These are phyloP conservation scores for Valencia hispanica DNA, from an alignment of 2,797 vertebrate genomes.

Conservation along the genomic window DNA sequence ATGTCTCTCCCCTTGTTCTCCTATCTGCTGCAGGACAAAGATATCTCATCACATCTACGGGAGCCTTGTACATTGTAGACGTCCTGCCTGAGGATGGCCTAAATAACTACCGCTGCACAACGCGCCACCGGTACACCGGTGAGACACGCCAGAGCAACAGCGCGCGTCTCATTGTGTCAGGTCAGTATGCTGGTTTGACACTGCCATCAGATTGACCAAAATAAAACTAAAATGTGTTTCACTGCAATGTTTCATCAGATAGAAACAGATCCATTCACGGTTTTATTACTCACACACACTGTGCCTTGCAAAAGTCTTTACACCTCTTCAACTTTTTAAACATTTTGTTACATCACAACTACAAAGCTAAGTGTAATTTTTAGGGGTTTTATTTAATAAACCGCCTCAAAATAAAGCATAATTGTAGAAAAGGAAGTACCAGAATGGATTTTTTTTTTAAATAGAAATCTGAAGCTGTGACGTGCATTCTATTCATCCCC, in stretches of 20 bases:
- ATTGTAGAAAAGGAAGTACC: too few species aligned
- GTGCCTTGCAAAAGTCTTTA: neutral
- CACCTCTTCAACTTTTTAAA: neutral
- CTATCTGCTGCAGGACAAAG: slow-evolving; percentile 90
- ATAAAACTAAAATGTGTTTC: neutral
- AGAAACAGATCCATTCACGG: neutral
- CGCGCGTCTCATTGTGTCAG: slow-evolving; percentile 96
- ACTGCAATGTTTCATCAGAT: neutral
- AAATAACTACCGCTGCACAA: slow-evolving; percentile 98
- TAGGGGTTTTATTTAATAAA: too few species aligned
- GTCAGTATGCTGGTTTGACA: slow-evolving; percentile 66
- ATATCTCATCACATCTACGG: slow-evolving; percentile 99
- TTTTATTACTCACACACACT: neutral
- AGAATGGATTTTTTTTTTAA: too few species aligned
- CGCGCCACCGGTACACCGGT: slow-evolving; percentile 96
- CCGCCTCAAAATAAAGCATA: too few species aligned
- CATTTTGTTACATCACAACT: neutral
- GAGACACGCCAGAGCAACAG: slow-evolving; percentile 99
- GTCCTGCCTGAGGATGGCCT: slow-evolving; percentile 98
- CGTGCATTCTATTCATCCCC: neutral
- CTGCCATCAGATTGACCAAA: neutral
- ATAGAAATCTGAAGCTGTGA: too few species aligned
- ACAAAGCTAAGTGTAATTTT: neutral
- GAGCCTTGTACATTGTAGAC: slow-evolving; percentile 99
- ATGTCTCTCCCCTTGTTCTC: slow-evolving; percentile 20